Conservation (phyloP, 2,113 vertebrate species). For the Ceuthmochares aereus region DNA sequence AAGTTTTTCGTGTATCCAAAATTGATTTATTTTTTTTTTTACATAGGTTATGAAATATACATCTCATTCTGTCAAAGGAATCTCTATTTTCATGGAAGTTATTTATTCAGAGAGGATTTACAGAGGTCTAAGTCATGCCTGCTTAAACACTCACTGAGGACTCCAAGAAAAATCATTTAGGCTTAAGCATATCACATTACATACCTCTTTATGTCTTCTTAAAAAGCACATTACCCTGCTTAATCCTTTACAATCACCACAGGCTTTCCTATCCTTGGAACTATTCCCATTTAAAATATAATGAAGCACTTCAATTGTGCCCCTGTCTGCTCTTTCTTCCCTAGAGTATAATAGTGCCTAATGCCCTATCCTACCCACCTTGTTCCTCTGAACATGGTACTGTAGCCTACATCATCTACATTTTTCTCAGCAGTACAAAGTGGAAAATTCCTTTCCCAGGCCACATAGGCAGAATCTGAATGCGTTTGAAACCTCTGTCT, state of each 20-base stretch:
- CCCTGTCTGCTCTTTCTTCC: slow-evolving; percentile 52
- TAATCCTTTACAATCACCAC: slow-evolving; percentile 67
- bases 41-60: slow-evolving; percentile 36
- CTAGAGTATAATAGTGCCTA: slow-evolving; percentile 43
- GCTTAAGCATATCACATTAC: slow-evolving; percentile 68
- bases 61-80: slow-evolving; percentile 14
- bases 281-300: slow-evolving; percentile 58
- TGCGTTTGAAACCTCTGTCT: slow-evolving; percentile 1
- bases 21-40: slow-evolving; percentile 39
- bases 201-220: slow-evolving; percentile 67
- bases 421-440: slow-evolving; percentile 22
- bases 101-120: slow-evolving; percentile 53
- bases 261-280: slow-evolving; percentile 63
- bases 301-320: slow-evolving; percentile 41
- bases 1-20: background rate
- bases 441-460: slow-evolving; percentile 33
- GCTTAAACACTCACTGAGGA: slow-evolving; percentile 69
- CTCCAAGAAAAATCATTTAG: slow-evolving; percentile 63
- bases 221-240: slow-evolving; percentile 66
- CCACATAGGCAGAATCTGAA: slow-evolving; percentile 24
- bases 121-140: slow-evolving; percentile 41
- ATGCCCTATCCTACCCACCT: slow-evolving; percentile 41
- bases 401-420: background rate
- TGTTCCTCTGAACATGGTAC: slow-evolving; percentile 33
- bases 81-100: background rate